Base-by-base conservation (phyloP, 64 coral and sea anemone species). In the Hydrozoanthus tunicans region DNA sequence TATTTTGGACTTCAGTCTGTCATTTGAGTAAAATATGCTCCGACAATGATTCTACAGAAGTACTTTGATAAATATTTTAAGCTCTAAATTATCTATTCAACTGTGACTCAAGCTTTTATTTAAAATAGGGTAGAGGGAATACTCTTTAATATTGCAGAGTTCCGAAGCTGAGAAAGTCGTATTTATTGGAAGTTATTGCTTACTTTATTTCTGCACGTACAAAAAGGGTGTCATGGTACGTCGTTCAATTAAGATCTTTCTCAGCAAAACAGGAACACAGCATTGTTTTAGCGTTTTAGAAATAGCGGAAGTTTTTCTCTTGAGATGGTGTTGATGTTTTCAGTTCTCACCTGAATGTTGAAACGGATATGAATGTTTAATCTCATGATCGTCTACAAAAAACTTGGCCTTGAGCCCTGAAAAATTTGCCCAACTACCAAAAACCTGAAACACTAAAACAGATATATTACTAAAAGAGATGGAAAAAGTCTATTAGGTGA, bases 191-290 rank as follows among this genome's bases (percentile, higher is more conserved):
- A 76, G 27, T 76, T 27, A 76, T 43, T 17, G 64, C 64, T 66
- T 11, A 66, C 5, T 5, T 66, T 17, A 66, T 15, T 15, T 17
- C 4, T 13, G 1, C 55, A 9, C 43, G 9, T 13, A n/a, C 64
- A 70, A 65, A 56, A 58, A 4, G n/a, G 7, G 7, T 25, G 11
- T 26, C 9, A 0, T 5, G 27, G 2, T 5, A 15, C 0, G 24
- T 56, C 24, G 7, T 51, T 7, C 51, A 10, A 23, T 56, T 24
- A 59, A 81, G 10, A 73, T 6, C 56, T 81, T 64, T 7, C 5
- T 73, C 70, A 88, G 84, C 70, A 51, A 88, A 88, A 60, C 69
- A 88, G 84, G 84, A 88, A 88, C 56, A 88, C 17, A 13, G 32
- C 32, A 43, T 43, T 43, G 32, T 2, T 43, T 88, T 70, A 25